Conservation (phyloP, 2,797 vertebrate species). For the Microctenopoma lineatum region DNA sequence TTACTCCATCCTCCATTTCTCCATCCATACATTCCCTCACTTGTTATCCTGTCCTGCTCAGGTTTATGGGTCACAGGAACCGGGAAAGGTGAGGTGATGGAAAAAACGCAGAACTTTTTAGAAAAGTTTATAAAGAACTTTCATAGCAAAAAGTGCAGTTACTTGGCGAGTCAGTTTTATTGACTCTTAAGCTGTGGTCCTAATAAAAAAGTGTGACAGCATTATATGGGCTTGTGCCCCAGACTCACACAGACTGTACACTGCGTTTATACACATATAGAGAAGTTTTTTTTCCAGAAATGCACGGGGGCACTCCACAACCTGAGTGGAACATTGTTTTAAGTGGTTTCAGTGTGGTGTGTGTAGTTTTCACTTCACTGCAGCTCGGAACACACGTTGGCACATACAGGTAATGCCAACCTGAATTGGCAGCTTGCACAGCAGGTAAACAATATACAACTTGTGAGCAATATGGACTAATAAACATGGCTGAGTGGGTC, state of each 20-base stretch:
- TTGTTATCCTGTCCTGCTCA: constrained; percentile 14
- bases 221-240: neutral
- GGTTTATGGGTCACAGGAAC: constrained; percentile 12
- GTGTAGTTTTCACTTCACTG: neutral
- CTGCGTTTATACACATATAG: neutral
- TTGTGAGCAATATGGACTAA: constrained; percentile 8
- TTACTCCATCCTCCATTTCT: constrained; percentile 45
- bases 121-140: constrained; percentile 30
- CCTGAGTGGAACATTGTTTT: neutral
- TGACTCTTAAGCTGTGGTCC: neutral
- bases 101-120: neutral
- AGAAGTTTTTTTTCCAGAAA: neutral
- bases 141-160: constrained; percentile 16
- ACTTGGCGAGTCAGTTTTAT: constrained; percentile 23
- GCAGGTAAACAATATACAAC: constrained; percentile 2
- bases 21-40: constrained; percentile 27
- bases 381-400: neutral
- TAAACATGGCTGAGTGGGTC: constrained; percentile 7
- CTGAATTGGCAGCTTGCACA: neutral
- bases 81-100: neutral
- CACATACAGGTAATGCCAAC: neutral
- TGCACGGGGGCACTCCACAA: neutral
- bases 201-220: neutral
- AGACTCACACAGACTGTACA: neutral
- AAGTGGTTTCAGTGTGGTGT: neutral